phyloP scores from a whole-genome alignment of 2,888 invertebrate genomes.

The Zootermopsis nevadensis region DNA sequence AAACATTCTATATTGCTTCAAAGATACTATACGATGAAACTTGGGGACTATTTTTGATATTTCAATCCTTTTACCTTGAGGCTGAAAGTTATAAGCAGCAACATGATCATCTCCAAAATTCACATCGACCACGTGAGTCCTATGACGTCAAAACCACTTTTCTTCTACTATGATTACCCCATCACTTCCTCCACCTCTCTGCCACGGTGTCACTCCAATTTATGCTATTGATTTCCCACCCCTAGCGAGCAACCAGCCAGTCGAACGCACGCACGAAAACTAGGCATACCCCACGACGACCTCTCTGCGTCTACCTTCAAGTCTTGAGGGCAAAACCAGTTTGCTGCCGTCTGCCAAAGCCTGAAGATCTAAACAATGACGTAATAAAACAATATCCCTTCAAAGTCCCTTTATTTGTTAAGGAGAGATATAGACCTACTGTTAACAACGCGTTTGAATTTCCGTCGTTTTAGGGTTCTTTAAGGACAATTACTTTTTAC shows the following conservation, averaged over 20 bases:
- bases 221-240: slow-evolving; percentile 49
- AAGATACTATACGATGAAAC: too few relatives aligned
- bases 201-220: slow-evolving; percentile 44
- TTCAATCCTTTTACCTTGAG: background rate
- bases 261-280: slow-evolving; percentile 8
- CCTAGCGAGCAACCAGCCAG: slow-evolving; percentile 12
- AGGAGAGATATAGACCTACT: too few relatives aligned
- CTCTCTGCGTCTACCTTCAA: background rate
- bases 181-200: slow-evolving; percentile 29
- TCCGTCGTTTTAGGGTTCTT: too few relatives aligned
- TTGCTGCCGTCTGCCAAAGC: background rate
- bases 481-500: too few relatives aligned
- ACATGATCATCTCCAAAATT: background rate
- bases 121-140: background rate
- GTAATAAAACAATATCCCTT: too few relatives aligned
- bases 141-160: background rate
- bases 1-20: too few relatives aligned
- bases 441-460: too few relatives aligned
- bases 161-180: background rate
- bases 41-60: too few relatives aligned
- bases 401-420: too few relatives aligned
- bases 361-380: too few relatives aligned
- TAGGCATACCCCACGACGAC: background rate
- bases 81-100: background rate
- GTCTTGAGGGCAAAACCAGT: background rate